Base-by-base conservation (phyloP, 1,140 invertebrate species). In the Bilobella aurantiaca region DNA sequence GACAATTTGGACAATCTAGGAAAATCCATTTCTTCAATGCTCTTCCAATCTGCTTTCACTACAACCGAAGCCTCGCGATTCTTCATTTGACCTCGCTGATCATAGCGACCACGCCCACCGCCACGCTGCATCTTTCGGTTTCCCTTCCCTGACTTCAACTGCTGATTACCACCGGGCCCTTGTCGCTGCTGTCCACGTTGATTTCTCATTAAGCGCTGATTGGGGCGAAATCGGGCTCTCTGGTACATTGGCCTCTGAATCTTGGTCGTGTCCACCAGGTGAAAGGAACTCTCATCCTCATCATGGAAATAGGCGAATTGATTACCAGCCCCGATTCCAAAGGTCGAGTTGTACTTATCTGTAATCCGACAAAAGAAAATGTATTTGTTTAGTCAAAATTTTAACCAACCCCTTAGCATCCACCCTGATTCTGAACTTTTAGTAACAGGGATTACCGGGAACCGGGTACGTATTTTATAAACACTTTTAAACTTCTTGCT, bases 11-110 rank as follows among this genome's bases (percentile, higher is more conserved):
- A 84, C 16, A 99, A 81, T 16, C 95, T 84, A 16, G 91, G 90
- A 76, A 99, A 99, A 80, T 99, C 96, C 91, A 99, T 96, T 77
- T 99, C 96, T 76, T 99, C 94, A 74, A 99, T 90, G 3, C 96
- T 95, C 37, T 86, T 86, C 97, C 97, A 99, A 67, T 94, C 93
- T 2, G 95, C 89, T 59, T 89, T 83, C 1, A 99, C 94, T 2
- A 93, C 94, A 0, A 99, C 96, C 1, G 96, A 99, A 0, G 96
- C 94, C 81, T 98, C 96, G 27, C 97, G 85, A 74, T 96, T 95
- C 77, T 96, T 96, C 73, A 93, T 90, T 69, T 86, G 82, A 73
- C 85, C 84, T 65, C 85, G 84, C 28, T 79, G 75, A 63, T 83
- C 81, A 73, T 81, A 81, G 70, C 80, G 64, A 23, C 83, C 85